These are phyloP conservation scores for Eurystomus gularis DNA, from an alignment of 2,113 vertebrate species.

Conservation along the genomic window DNA sequence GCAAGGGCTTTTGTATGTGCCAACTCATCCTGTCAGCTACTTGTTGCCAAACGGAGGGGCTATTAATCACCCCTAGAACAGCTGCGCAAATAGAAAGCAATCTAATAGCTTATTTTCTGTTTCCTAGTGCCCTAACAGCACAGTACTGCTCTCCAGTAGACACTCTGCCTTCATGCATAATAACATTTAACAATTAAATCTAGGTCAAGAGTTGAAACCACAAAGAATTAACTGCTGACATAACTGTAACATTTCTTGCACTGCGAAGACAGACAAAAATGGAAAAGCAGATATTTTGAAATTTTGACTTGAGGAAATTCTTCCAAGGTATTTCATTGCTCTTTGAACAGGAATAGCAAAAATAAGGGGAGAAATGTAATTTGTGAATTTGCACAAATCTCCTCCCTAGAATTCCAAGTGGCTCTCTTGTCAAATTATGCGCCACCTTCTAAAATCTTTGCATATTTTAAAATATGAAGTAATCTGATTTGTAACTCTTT, in stretches of 20 bases:
- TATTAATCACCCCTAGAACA: not conserved
- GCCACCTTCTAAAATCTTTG: not conserved
- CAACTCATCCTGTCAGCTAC: not conserved
- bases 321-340: not conserved
- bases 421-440: not conserved
- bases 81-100: not conserved
- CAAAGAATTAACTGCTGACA: not conserved
- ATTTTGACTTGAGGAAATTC: not conserved
- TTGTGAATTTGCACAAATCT: not conserved
- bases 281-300: not conserved
- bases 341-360: not conserved
- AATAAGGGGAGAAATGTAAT: not conserved
- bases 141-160: not conserved
- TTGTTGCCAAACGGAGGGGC: not conserved
- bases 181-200: not conserved
- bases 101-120: not conserved
- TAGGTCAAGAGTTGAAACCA: not conserved
- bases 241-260: not conserved
- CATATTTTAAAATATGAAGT: not conserved
- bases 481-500: not conserved
- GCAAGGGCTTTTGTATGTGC: not conserved
- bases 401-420: not conserved
- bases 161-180: not conserved
- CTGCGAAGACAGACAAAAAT: not conserved
- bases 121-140: not conserved